Base-by-base conservation (phyloP, 2,888 invertebrate genomes). In the Limnephilus auricula region DNA sequence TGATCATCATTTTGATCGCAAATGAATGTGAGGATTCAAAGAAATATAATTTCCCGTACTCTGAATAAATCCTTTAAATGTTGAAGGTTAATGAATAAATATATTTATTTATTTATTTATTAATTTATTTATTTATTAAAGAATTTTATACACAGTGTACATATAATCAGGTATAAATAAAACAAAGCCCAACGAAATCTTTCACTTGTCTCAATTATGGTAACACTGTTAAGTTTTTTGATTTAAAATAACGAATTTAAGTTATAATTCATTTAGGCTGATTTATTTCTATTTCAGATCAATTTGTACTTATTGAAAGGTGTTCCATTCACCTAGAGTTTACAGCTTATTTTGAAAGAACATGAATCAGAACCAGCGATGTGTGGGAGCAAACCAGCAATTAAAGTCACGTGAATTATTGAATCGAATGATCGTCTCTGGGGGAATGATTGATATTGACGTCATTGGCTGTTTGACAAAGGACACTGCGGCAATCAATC, bases 341-440 rank as follows among this genome's bases (percentile, higher is more conserved):
- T 4, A 65, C 13, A 1, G 50, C 18, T 65, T 65, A 18, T 65
- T 25, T 65, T 18, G 4, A 25, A 65, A 25, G 25, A 0, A 65
- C 50, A 65, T 65, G 25, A 18, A 65, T 65, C 50, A 65, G 6
- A 50, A 50, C 18, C 50, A 25, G 6, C 50, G 50, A 18, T 50
- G 18, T 65, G 50, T 65, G 18, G 18, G 50, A 65, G 50, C 50
- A 65, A 34, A 31, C 31, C 82, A 82, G 34, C 82, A 82, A 82
- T 82, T 34, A 82, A 82, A 82, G 34, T 34, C 82, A 82, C 50
- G 25, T 82, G 82, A 82, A 82, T 82, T 82, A 82, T 31, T 82
- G 31, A 82, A 82, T 82, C 25, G 32, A 34, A 82, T 82, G 34
- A 82, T 34, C 10, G 82, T 82, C 82, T 31, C 82, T 34, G n/a